These are phyloP conservation scores for Miltochrista miniata DNA, from an alignment of 2,888 invertebrate genomes.

Conservation along the genomic window DNA sequence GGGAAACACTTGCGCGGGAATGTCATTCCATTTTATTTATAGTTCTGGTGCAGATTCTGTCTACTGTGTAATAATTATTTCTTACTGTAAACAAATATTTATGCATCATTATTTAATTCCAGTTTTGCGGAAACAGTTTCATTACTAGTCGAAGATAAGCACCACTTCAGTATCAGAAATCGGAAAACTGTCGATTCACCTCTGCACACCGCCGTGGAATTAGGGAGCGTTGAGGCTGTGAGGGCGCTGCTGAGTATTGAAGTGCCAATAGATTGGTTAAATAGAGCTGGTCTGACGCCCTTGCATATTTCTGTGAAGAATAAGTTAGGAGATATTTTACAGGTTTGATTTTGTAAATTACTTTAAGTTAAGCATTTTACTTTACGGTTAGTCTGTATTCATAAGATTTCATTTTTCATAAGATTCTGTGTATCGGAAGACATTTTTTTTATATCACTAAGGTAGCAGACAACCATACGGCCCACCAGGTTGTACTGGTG, in stretches of 20 bases:
- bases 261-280: slow-evolving; percentile 19
- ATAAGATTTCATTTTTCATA: too few species aligned
- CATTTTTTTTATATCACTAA: too few species aligned
- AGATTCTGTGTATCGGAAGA: too few species aligned
- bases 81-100: too few species aligned
- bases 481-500: too few species aligned
- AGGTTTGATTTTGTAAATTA: slow-evolving; percentile 20
- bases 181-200: slow-evolving; percentile 24
- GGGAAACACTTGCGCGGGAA: too few species aligned
- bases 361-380: too few species aligned
- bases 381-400: too few species aligned
- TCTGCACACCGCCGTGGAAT: slow-evolving; percentile 32
- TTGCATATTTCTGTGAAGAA: slow-evolving; percentile 59
- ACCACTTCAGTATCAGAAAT: slow-evolving; percentile 10
- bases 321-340: slow-evolving; percentile 38
- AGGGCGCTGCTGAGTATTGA: slow-evolving; percentile 11
- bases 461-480: too few species aligned
- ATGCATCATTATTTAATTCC: neutral
- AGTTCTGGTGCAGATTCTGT: too few species aligned
- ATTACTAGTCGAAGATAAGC: slow-evolving; percentile 13
- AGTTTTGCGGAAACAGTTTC: slow-evolving; percentile 32
- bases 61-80: too few species aligned
- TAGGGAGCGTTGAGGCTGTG: slow-evolving; percentile 25
- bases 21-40: too few species aligned
- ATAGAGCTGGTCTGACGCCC: slow-evolving; percentile 51